Evolutionary conservation across 2,797 vertebrate genomes (phyloP).

Genomic region (Anguilla anguilla): DNA sequence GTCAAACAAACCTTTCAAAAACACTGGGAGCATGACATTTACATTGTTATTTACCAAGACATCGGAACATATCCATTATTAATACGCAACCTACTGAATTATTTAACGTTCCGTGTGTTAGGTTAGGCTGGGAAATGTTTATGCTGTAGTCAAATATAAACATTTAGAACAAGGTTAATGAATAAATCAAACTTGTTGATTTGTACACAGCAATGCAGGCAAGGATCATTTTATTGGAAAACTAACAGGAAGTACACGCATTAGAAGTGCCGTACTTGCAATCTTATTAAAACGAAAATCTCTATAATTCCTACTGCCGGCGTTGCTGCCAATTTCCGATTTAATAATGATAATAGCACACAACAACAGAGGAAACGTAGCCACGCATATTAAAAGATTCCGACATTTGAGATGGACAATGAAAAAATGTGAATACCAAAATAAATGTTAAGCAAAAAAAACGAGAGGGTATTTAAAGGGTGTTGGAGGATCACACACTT

Average conservation of each 20-base stretch:
- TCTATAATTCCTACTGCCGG: background rate
- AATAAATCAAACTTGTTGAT: conserved; percentile 58
- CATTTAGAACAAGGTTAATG: conserved; percentile 52
- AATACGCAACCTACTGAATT: conserved; percentile 64
- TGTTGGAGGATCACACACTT: background rate
- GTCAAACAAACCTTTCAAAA: conserved; percentile 52
- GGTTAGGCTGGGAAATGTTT: conserved; percentile 47
- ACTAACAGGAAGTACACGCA: conserved; percentile 44
- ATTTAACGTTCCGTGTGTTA: conserved; percentile 58
- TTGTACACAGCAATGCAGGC: conserved; percentile 42
- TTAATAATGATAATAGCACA: background rate
- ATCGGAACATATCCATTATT: conserved; percentile 62
- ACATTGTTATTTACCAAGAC: conserved; percentile 64
- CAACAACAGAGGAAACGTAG: background rate
- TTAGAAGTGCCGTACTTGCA: conserved; percentile 31
- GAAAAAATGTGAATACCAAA: background rate
- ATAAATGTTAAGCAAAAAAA: background rate
- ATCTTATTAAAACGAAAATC: conserved; percentile 18
- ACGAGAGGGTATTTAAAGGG: conserved; percentile 52
- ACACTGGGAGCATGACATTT: conserved; percentile 62
- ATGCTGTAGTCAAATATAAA: conserved; percentile 54
- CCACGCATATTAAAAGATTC: background rate
- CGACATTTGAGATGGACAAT: too few species aligned
- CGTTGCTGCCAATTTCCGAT: background rate
- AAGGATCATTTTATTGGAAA: conserved; percentile 46